Evolutionary conservation across 2,797 vertebrate genomes (phyloP), one percentile per base, ranked within the genome.

Genomic region (Agapornis canus): DNA sequence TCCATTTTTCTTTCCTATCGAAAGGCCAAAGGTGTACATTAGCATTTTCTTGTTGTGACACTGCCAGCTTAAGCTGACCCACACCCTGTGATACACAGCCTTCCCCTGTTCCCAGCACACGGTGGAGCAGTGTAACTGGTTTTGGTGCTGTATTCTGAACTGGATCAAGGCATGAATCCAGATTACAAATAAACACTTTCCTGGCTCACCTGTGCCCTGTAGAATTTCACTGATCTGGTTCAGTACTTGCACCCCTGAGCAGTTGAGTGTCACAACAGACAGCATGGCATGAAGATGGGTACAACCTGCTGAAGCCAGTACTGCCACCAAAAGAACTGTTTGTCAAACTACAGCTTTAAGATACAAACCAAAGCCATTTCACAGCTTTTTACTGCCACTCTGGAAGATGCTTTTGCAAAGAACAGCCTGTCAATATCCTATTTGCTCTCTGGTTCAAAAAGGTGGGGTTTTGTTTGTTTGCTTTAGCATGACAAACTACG

Each of bases 181-280:
- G 19, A 79, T 23, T 48, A 68, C 45, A 52, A 68, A n/a, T 1
- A 31, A 39, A 25, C 23, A 31, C 26, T 79, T 71, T 64, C 42
- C 31, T 40, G 69, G 25, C 32, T 54, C 6, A 2, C 21, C 63
- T 66, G 48, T 42, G 7, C 17, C 20, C 48, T 39, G 8, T 23
- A 42, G 27, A 8, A n/a, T 43, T 79, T 52, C 27, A 68, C 23
- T 19, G 14, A 29, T 29, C 25, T 54, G 13, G 29, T 40, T 86
- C 56, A 73, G 48, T 45, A 13, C 13, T 23, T 20, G 48, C n/a
- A 64, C 16, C 52, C 80, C 49, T 2, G 42, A 45, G 81, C 37
- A 40, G 19, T 1, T 31, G 0, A 5, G n/a, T 11, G 29, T 13
- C 78, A 37, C 9, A 9, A 40, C 1, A 10, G n/a, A 3, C 65